Base-by-base conservation (phyloP, 2,888 invertebrate species). In the Ennomos fuscantarius region DNA sequence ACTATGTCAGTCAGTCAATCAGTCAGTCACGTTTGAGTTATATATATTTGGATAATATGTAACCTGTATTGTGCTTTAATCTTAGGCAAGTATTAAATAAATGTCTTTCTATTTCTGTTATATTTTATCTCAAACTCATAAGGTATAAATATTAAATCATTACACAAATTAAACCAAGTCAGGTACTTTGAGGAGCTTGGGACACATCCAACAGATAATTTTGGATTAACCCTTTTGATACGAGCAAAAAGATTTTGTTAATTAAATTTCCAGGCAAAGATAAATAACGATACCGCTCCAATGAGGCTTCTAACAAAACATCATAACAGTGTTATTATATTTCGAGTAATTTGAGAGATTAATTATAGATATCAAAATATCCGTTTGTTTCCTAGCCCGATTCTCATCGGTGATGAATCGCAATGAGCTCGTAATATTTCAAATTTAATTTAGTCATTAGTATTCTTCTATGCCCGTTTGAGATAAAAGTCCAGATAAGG, bases 331-430 rank as follows among this genome's bases (percentile, higher is more conserved):
- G n/a, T n/a, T n/a, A 64, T 59, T 60, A 56, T 56, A 60, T 60
- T 58, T 46, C 48, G 43, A 51, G 55, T 61, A 55, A 60, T 55
- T 62, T 53, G 41, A 8, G 50, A 57, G 61, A 63, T 66, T 63
- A 62, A 66, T 63, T 63, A 63, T 53, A 62, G 62, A 65, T 60
- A 62, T 65, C 53, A 60, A 50, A 57, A 60, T 60, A 54, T 49
- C 49, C 39, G 53, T 53, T 60, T 65, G 60, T 62, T 62, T 53
- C 53, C 55, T 54, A 49, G 36, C 35, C 57, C 31, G 48, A 43
- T 57, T 52, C 54, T 54, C 53, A 40, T 48, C 49, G 49, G 24
- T 54, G 49, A 45, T 49, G 49, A 37, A 41, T 54, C 43, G 44
- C 11, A 32, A 31, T 36, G 9, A 15, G 12, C 11, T 15, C 1